Evolutionary conservation across 2,113 vertebrate genomes (phyloP).

Genomic region (Uria aalge): DNA sequence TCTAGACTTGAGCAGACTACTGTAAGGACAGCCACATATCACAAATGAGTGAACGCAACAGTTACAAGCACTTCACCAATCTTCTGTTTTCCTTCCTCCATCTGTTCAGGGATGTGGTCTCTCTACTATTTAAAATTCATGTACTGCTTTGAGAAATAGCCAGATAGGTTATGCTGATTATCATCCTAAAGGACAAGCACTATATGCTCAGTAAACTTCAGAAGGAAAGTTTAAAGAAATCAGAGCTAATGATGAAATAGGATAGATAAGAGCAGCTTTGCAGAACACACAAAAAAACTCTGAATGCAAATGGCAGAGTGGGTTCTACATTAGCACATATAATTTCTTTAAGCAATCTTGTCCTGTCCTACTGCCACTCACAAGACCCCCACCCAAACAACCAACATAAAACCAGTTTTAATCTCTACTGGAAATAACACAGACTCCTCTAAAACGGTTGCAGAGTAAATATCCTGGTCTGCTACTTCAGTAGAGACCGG

Average conservation of each 20-base stretch:
- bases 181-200: background rate
- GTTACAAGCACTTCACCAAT: background rate
- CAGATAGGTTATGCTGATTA: background rate
- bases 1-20: background rate
- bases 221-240: background rate
- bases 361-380: background rate
- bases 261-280: background rate
- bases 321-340: background rate
- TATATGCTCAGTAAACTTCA: background rate
- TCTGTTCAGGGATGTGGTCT: background rate
- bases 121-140: background rate
- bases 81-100: background rate
- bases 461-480: background rate
- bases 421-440: background rate
- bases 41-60: background rate
- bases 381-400: background rate
- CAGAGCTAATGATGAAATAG: background rate
- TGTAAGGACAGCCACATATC: background rate
- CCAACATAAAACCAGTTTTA: background rate
- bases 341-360: background rate
- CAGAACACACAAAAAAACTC: background rate
- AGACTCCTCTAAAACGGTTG: background rate
- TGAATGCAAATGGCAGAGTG: background rate
- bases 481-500: background rate
- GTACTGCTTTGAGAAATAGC: background rate